These are phyloP conservation scores for Trachelus stipa DNA, from an alignment of 2,888 invertebrate species.

Conservation along the genomic window DNA sequence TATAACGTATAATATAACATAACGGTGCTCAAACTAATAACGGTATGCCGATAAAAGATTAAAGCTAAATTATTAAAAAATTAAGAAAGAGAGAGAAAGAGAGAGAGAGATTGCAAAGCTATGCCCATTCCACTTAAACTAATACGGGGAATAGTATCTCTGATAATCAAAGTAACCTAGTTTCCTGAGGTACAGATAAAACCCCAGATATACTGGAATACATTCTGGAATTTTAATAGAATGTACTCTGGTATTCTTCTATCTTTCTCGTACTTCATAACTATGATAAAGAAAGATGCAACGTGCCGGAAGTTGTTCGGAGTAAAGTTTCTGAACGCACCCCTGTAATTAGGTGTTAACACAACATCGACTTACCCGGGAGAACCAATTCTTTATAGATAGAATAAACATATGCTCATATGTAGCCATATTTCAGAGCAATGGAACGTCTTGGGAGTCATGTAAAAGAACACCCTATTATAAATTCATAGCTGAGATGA, in stretches of 20 bases:
- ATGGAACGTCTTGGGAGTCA: neutral
- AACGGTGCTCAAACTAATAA: too few species aligned
- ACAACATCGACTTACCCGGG: neutral
- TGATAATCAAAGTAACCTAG: neutral
- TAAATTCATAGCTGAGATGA: neutral
- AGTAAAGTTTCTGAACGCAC: too few species aligned
- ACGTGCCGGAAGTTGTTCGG: too few species aligned
- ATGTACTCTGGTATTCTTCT: too few species aligned
- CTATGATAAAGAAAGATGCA: too few species aligned
- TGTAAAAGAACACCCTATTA: neutral
- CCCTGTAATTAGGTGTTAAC: neutral
- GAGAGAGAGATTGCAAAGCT: slow-evolving; percentile 18
- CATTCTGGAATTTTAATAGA: too few species aligned
- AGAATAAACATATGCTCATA: neutral
- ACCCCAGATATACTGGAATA: neutral
- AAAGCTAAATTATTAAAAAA: too few species aligned
- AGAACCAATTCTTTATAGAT: neutral
- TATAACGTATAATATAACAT: too few species aligned
- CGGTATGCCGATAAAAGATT: too few species aligned
- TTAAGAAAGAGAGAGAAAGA: slow-evolving; percentile 1
- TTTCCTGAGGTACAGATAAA: neutral
- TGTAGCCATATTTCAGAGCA: neutral
- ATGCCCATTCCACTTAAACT: neutral
- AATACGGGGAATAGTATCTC: neutral
- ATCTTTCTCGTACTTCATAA: too few species aligned